Base-by-base conservation (phyloP, 2,797 vertebrate species). In the Coreius guichenoti region DNA sequence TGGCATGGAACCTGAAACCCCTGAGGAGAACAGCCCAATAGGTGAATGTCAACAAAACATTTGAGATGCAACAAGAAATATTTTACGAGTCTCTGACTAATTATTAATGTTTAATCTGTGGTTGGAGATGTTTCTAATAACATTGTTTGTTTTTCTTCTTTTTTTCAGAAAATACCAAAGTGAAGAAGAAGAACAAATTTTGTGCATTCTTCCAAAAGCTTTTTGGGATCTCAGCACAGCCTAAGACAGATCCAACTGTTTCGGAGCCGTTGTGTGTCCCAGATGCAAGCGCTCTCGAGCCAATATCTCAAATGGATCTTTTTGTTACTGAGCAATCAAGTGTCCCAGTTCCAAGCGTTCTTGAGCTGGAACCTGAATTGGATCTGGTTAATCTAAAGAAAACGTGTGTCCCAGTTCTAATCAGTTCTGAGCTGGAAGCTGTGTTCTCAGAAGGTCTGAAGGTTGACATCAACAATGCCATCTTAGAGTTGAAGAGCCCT, bases 121-220 rank as follows among this genome's bases (percentile, higher is more conserved):
- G n/a, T 61, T 31, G 29, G n/a, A 61, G n/a, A n/a, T n/a, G 16
- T 68, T 36, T 36, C 8, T 68, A 68, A 68, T 39, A 36, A 19
- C 33, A 39, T 12, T 3, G 3, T 68, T 68, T 33, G 5, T 17
- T 31, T 68, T 68, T 8, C 8, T 21, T 56, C 21, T 3, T 56
- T 68, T 67, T 68, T 36, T 36, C 65, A 68, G 31, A 68, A 9
- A 33, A 21, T 19, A 19, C 65, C 65, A 68, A 5, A 39, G 33
- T 23, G 7, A 39, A 8, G 16, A 39, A 68, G 65, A 68, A 36
- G 3, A 67, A 33, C 33, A 68, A 12, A 12, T 23, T 68, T 21
- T 11, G 67, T 68, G 8, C 17, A 33, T 69, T 69, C 67, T 39
- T 69, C 67, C 17, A 69, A 39, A 69, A 69, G 67, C 67, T 69